Percentiles rank a stretch among this genome's conserved stretches.
Evolutionary conservation across 2,113 vertebrate species (phyloP).

Genomic region (Choloepus hoffmanni): DNA sequence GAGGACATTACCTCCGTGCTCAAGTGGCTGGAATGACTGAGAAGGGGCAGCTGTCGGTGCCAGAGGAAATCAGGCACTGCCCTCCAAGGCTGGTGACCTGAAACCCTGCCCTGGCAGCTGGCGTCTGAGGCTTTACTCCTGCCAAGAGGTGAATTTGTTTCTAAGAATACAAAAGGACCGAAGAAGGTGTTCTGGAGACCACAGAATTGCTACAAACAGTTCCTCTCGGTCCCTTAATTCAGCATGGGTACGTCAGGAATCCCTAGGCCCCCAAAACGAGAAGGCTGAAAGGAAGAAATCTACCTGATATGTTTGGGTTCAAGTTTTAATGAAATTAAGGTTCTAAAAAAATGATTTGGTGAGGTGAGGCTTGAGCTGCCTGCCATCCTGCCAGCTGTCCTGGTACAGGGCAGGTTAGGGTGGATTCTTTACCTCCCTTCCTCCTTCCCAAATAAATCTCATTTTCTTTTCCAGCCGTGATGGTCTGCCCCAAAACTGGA

Average conservation of each 20-base stretch:
- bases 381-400: not conserved
- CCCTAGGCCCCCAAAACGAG: not conserved
- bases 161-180: constrained; percentile 77
- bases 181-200: constrained; percentile 64
- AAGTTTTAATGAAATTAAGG: constrained; percentile 50
- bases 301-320: not conserved
- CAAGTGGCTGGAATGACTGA: constrained; percentile 7
- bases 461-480: not conserved
- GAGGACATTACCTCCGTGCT: constrained; percentile 53
- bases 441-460: not conserved
- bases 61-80: constrained; percentile 43
- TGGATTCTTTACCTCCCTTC: not conserved
- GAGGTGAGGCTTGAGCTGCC: not conserved
- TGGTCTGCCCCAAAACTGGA: constrained; percentile 9
- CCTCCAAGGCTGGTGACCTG: constrained; percentile 52
- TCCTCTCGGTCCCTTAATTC: not conserved
- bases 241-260: not conserved
- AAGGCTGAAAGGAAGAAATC: constrained; percentile 23
- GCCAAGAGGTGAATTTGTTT: constrained; percentile 75
- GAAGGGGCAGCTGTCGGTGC: constrained; percentile 4
- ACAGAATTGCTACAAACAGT: constrained; percentile 43
- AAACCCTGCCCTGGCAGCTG: constrained; percentile 53
- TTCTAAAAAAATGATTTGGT: not conserved
- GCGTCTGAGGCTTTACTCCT: not conserved
- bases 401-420: not conserved